Conservation (phyloP, 2,797 vertebrate genomes). For the Diglossa cyanea region DNA sequence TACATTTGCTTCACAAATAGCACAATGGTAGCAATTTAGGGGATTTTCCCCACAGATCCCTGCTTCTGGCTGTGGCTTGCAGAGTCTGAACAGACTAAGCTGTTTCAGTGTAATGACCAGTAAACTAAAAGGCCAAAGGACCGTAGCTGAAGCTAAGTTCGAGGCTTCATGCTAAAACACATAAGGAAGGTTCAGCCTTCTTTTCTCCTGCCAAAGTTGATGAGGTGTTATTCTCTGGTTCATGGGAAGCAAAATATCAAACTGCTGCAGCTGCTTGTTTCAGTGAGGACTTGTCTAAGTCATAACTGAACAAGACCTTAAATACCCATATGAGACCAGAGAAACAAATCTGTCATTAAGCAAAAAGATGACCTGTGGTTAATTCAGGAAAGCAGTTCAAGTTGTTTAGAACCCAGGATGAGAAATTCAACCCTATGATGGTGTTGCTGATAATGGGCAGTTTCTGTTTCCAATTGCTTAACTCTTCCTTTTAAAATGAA, state of each 20-base stretch:
- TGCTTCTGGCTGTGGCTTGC: background rate
- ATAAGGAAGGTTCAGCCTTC: background rate
- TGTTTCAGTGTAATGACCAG: background rate
- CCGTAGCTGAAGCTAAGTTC: background rate
- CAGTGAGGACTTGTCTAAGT: background rate
- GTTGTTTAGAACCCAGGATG: background rate
- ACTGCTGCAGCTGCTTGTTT: background rate
- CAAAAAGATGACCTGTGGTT: constrained; percentile 1
- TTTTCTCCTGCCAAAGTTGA: background rate
- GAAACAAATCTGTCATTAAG: constrained; percentile 1
- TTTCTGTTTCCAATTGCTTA: background rate
- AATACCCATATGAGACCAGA: background rate
- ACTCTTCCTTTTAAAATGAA: background rate
- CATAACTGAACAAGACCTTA: constrained; percentile 7
- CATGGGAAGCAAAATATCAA: background rate
- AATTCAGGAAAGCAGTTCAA: background rate
- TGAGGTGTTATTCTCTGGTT: background rate
- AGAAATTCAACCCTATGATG: background rate
- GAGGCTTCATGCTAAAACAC: background rate
- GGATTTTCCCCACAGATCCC: background rate
- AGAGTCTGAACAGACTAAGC: background rate
- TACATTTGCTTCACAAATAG: background rate
- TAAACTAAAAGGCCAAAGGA: background rate
- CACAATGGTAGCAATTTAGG: background rate
- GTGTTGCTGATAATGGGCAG: background rate